Percentiles rank a stretch among this genome's conserved stretches.
Evolutionary conservation across 1,140 invertebrate species (phyloP).

Genomic region (Drosophila truncata): DNA sequence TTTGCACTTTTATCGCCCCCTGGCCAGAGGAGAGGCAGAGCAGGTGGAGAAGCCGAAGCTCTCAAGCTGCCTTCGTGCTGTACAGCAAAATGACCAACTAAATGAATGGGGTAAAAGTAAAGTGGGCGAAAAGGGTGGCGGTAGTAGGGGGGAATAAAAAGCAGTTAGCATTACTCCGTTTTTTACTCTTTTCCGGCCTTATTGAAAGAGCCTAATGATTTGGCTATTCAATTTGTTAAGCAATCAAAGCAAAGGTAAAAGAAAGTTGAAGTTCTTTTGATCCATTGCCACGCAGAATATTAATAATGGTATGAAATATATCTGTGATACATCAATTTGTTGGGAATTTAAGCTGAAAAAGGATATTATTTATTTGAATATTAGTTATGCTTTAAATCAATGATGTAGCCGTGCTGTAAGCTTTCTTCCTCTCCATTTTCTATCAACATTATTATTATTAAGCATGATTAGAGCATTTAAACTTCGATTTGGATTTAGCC

Average conservation of each 20-base stretch:
- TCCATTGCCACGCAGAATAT: too few species aligned
- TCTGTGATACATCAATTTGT: too few species aligned
- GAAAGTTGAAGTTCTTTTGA: background rate
- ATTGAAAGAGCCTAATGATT: slow-evolving; percentile 19
- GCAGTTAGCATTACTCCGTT: slow-evolving; percentile 4
- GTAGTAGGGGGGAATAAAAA: slow-evolving; percentile 1
- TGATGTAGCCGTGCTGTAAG: too few species aligned
- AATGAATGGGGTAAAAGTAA: slow-evolving; percentile 15
- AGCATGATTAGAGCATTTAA: slow-evolving; percentile 4
- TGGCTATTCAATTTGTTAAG: slow-evolving; percentile 11
- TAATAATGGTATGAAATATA: too few species aligned
- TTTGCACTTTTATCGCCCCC: slow-evolving; percentile 66
- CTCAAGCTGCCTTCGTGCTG: slow-evolving; percentile 26
- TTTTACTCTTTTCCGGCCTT: slow-evolving; percentile 7
- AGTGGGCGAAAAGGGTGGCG: slow-evolving; percentile 2
- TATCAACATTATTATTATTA: background rate
- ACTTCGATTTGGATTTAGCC: background rate
- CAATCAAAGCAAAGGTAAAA: slow-evolving; percentile 1
- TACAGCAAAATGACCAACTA: slow-evolving; percentile 58
- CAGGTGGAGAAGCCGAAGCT: slow-evolving; percentile 21
- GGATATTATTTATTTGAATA: too few species aligned
- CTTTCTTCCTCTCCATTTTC: background rate
- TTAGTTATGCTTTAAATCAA: too few species aligned
- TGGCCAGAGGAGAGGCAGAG: slow-evolving; percentile 4
- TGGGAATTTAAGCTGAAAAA: too few species aligned